Evolutionary conservation across 2,888 invertebrate species (phyloP).

Genomic region (Philonicus albiceps): DNA sequence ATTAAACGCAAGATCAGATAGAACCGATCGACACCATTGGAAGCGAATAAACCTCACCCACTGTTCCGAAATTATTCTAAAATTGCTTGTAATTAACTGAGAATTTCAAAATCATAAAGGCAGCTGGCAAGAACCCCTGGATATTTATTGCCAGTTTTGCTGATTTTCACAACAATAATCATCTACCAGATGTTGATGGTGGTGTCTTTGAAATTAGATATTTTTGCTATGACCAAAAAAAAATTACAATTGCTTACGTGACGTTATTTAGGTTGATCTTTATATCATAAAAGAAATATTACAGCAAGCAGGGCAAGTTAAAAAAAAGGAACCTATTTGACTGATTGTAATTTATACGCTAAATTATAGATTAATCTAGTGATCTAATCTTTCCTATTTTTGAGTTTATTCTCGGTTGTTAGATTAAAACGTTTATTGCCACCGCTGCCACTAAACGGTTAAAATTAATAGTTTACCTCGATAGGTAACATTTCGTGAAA

Average conservation of each 20-base stretch:
- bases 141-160: constrained; percentile 7
- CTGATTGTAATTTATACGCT: constrained; percentile 24
- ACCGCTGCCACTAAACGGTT: background rate
- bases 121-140: background rate
- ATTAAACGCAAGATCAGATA: background rate
- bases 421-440: background rate
- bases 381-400: background rate
- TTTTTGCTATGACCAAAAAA: background rate
- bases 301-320: background rate
- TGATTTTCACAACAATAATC: background rate
- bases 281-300: background rate
- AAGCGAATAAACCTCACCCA: background rate
- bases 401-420: background rate
- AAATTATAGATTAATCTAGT: constrained; percentile 21
- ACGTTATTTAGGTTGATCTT: constrained; percentile 25
- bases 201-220: constrained; percentile 13
- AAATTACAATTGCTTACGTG: constrained; percentile 11
- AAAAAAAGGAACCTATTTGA: constrained; percentile 6
- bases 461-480: background rate
- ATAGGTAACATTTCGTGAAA: background rate
- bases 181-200: constrained; percentile 21
- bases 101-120: background rate
- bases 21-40: background rate
- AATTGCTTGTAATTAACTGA: constrained; percentile 1
- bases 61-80: background rate